A percentile compares a stretch with the other conserved stretches of the same genome.
Conservation (phyloP, 2,113 vertebrate species). For the Vidua macroura region DNA sequence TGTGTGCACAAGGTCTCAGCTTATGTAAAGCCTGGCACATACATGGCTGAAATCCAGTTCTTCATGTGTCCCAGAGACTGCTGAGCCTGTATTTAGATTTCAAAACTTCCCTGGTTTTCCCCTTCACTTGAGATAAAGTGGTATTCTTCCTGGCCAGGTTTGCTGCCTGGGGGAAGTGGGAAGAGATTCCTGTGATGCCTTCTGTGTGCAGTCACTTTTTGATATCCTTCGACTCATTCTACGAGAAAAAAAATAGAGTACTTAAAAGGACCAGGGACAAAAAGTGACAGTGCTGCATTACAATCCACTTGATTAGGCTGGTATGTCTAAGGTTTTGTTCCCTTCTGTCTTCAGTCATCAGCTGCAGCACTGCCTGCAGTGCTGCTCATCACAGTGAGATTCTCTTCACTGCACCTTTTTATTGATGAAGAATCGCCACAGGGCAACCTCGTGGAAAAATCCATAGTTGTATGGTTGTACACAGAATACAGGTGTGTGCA, state of each 20-base stretch:
- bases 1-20: neutral
- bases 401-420: neutral
- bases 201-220: neutral
- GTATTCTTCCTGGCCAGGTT: neutral
- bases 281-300: neutral
- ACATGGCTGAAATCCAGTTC: neutral
- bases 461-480: neutral
- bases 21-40: neutral
- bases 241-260: neutral
- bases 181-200: fast-evolving
- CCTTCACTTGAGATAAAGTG: neutral
- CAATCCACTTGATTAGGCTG: neutral
- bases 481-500: neutral
- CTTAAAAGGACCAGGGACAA: neutral
- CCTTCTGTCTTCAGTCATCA: neutral
- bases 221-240: neutral
- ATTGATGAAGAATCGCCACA: neutral
- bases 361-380: neutral
- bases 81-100: neutral
- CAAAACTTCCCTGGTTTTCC: neutral
- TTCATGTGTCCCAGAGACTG: neutral
- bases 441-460: neutral
- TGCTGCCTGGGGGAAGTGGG: neutral
- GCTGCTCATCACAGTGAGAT: neutral
- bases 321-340: neutral